phyloP scores from a whole-genome alignment of 2,797 vertebrate species.

The Rhynchotus rufescens region DNA sequence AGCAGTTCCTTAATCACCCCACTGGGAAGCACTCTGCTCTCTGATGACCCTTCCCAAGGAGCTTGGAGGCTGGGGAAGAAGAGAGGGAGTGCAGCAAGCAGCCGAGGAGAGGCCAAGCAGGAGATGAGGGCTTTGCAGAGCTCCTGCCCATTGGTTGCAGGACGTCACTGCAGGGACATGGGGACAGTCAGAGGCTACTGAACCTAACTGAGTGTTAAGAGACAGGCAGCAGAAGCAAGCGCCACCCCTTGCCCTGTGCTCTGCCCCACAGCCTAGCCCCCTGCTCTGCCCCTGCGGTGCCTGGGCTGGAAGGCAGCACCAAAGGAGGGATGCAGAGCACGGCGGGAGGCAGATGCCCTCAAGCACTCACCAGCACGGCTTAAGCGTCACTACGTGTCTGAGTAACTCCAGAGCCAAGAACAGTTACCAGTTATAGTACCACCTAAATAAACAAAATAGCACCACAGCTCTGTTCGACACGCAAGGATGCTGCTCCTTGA shows the following conservation, averaged over 20 bases:
- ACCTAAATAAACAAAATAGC: background rate
- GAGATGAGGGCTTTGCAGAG: background rate
- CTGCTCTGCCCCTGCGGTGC: background rate
- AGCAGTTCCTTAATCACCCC: background rate
- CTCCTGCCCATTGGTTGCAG: no score
- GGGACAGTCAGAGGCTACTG: background rate
- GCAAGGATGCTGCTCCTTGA: fast-evolving
- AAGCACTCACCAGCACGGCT: background rate
- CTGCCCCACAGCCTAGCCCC: background rate
- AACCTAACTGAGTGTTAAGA: background rate
- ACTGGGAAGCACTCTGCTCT: no score
- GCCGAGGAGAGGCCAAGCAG: no score
- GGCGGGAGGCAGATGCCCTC: background rate
- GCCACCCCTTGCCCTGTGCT: background rate
- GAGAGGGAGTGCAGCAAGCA: background rate
- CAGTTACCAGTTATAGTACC: background rate
- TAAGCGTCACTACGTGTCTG: background rate
- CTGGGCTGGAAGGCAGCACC: background rate
- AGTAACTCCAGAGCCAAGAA: background rate
- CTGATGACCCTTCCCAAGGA: background rate
- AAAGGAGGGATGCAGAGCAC: background rate
- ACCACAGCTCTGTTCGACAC: background rate
- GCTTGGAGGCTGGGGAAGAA: no score
- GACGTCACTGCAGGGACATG: background rate
- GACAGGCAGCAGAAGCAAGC: background rate